Conservation (phyloP, 2,797 vertebrate genomes). For the Sebastes matsubarae region DNA sequence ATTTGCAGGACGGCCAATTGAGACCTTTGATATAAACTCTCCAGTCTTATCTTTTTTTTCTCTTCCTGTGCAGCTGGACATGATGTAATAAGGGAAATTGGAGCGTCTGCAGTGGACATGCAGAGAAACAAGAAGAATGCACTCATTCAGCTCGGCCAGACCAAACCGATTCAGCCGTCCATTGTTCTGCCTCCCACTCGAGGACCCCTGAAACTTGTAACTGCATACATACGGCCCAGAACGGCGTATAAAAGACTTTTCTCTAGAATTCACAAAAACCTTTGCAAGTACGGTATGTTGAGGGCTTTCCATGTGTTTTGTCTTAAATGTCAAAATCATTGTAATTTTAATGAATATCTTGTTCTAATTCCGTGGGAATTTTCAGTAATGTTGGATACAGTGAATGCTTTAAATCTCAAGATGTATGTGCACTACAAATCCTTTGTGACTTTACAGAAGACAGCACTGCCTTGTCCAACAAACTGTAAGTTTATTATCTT, state of each 20-base stretch:
- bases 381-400: neutral
- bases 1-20: neutral
- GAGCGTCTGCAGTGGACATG: constrained; percentile 27
- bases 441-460: constrained; percentile 27
- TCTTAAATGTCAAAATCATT: neutral
- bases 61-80: constrained; percentile 89
- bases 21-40: constrained; percentile 29
- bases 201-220: neutral
- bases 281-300: neutral
- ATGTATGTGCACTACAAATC: neutral
- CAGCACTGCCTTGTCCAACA: constrained; percentile 15
- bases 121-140: constrained; percentile 55
- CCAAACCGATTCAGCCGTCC: constrained; percentile 53
- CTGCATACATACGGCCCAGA: neutral
- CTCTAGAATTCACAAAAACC: neutral
- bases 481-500: constrained; percentile 55
- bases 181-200: constrained; percentile 40
- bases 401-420: neutral
- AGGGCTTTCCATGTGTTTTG: neutral
- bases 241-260: neutral
- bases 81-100: constrained; percentile 85
- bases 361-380: neutral
- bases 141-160: constrained; percentile 17
- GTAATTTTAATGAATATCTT: neutral
- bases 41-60: constrained; percentile 1